These are phyloP conservation scores for Cryptomyrus ogoouensis DNA, from an alignment of 2,113 vertebrate genomes.

Conservation along the genomic window DNA sequence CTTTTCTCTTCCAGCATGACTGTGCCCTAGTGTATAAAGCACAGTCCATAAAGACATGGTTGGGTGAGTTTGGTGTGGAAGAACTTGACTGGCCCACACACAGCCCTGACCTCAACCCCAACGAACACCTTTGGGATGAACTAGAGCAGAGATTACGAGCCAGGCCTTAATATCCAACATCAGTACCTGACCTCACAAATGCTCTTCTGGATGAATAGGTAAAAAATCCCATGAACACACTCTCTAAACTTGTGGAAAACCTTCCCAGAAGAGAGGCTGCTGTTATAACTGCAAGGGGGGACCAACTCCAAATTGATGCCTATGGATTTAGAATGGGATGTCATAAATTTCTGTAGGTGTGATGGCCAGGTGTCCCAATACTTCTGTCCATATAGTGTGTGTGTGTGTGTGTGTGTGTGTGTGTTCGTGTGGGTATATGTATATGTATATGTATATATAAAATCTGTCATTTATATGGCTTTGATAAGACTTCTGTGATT, in stretches of 20 bases:
- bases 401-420: not conserved
- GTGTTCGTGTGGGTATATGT: not conserved
- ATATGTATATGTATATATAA: not conserved
- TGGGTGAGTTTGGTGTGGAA: not conserved
- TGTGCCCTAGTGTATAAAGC: not conserved
- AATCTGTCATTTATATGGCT: not conserved
- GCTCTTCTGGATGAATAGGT: not conserved
- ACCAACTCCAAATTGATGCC: not conserved
- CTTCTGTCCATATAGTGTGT: not conserved
- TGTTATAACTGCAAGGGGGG: not conserved
- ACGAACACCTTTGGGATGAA: not conserved
- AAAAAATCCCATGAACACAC: not conserved
- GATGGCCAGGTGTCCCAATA: not conserved
- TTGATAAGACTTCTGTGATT: not conserved
- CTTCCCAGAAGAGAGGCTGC: not conserved
- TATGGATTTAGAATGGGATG: not conserved
- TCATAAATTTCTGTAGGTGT: not conserved
- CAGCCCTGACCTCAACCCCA: not conserved
- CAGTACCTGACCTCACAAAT: not conserved
- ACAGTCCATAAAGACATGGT: not conserved
- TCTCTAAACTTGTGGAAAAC: not conserved
- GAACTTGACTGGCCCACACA: not conserved
- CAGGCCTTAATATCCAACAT: not conserved
- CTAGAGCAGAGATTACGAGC: not conserved
- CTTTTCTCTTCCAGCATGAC: not conserved